phyloP scores from a whole-genome alignment of 64 coral and sea anemone genomes.

The Exaiptasia diaphana region DNA sequence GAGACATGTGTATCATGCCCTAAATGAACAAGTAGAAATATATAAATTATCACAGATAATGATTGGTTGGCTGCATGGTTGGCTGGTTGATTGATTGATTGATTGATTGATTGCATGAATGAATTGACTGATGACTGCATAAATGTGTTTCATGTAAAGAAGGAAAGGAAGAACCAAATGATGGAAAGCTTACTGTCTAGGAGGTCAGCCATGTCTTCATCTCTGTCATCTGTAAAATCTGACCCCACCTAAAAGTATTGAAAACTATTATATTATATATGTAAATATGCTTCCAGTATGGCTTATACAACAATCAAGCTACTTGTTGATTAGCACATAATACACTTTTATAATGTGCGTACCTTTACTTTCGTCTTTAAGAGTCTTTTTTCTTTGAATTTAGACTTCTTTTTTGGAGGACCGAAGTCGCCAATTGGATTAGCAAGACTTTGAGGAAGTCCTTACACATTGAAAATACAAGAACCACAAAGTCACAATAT shows the following conservation, averaged over 20 bases:
- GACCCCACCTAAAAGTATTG: neutral
- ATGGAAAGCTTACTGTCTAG: slow-evolving; percentile 6
- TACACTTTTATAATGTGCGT: neutral
- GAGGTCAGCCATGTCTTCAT: slow-evolving; percentile 33
- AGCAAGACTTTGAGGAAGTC: neutral
- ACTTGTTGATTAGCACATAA: neutral
- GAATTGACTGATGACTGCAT: too few species aligned
- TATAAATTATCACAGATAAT: neutral
- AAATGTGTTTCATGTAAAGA: too few species aligned
- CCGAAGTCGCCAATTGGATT: neutral
- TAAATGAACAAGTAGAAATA: neutral
- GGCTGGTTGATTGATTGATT: neutral
- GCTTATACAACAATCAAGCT: neutral
- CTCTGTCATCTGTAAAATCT: neutral
- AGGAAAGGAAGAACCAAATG: neutral
- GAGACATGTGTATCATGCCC: slow-evolving; percentile 72
- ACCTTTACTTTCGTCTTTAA: neutral
- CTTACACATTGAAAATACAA: neutral
- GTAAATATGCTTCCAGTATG: neutral
- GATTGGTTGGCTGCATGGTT: neutral
- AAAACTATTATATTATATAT: neutral
- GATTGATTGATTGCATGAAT: neutral
- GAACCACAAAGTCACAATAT: neutral
- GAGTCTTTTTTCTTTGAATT: slow-evolving; percentile 61
- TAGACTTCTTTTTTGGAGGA: slow-evolving; percentile 63